Conservation (phyloP, 2,113 vertebrate species). For the Lanius ludovicianus region DNA sequence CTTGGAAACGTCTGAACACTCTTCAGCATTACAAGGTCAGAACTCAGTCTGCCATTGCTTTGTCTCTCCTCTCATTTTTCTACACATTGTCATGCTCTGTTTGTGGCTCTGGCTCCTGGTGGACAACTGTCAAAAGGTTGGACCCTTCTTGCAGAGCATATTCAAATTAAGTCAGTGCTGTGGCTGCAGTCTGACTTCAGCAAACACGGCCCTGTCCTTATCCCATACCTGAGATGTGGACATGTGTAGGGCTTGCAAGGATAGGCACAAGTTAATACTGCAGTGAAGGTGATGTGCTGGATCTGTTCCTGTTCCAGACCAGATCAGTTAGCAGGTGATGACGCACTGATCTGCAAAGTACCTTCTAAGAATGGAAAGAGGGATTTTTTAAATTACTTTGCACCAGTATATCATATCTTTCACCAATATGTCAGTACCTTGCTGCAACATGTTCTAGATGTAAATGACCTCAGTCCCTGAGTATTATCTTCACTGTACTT, state of each 20-base stretch:
- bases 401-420: neutral
- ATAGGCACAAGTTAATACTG: neutral
- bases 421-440: neutral
- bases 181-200: neutral
- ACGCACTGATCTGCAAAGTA: neutral
- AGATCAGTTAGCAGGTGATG: neutral
- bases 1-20: slow-evolving; percentile 95
- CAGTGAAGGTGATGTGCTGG: neutral
- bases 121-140: neutral
- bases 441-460: neutral
- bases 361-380: neutral
- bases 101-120: neutral
- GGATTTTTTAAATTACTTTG: neutral
- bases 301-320: neutral
- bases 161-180: neutral
- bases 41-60: neutral
- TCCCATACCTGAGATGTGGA: neutral
- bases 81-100: neutral
- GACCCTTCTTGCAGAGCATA: neutral
- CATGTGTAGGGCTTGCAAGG: neutral
- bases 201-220: neutral
- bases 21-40: slow-evolving; percentile 96
- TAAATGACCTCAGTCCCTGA: neutral
- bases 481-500: neutral
- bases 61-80: neutral